Conservation (phyloP, 1,140 invertebrate species). For the Heliothis virescens region DNA sequence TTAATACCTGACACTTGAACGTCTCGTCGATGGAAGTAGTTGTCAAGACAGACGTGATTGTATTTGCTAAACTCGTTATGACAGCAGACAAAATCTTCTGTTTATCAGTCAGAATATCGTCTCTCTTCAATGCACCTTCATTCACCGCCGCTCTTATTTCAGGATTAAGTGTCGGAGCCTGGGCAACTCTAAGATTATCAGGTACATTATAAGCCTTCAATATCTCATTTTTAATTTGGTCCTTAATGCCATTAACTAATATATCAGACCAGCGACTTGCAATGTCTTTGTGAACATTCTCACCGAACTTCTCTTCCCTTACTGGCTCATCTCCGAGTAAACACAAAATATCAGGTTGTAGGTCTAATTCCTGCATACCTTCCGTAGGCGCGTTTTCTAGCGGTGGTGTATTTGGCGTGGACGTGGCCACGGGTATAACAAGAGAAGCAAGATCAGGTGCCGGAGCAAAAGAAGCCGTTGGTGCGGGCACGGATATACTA, state of each 20-base stretch:
- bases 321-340: background rate
- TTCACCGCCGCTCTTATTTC: slow-evolving; percentile 9
- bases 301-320: background rate
- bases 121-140: background rate
- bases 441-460: background rate
- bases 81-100: background rate
- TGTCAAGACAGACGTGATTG: background rate
- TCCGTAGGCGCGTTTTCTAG: background rate
- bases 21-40: background rate
- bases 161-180: background rate
- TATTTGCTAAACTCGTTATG: background rate
- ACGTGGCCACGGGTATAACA: background rate
- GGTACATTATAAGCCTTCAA: background rate
- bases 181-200: background rate
- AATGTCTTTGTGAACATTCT: background rate
- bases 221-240: slow-evolving; percentile 2
- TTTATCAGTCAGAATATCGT: background rate
- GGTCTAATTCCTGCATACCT: background rate
- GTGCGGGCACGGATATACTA: slow-evolving; percentile 1
- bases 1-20: no score
- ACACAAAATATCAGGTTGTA: slow-evolving; percentile 4
- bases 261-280: background rate
- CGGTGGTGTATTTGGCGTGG: background rate
- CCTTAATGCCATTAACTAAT: background rate
- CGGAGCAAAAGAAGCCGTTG: background rate